Percentiles rank a stretch among this genome's conserved stretches.
These are phyloP conservation scores for Dorcus hopei DNA, from an alignment of 2,888 invertebrate species.

Conservation along the genomic window DNA sequence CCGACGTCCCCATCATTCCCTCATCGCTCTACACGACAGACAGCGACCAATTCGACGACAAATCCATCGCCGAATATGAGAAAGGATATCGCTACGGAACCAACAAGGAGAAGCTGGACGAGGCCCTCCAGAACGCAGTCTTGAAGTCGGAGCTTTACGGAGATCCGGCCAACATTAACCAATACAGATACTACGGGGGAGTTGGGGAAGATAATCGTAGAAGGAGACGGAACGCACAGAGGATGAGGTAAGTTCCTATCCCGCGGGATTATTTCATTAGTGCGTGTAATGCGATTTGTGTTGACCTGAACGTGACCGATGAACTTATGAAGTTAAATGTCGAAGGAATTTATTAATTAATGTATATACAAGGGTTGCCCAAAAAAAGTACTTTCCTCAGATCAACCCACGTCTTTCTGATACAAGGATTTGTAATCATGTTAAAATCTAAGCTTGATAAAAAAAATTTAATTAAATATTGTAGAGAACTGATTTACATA, in stretches of 20 bases:
- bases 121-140: slow-evolving; percentile 57
- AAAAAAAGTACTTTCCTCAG: too few relatives aligned
- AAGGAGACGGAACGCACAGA: slow-evolving; percentile 36
- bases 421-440: too few relatives aligned
- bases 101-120: slow-evolving; percentile 45
- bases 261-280: neutral
- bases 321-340: too few relatives aligned
- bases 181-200: slow-evolving; percentile 44
- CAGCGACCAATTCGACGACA: slow-evolving; percentile 40
- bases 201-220: slow-evolving; percentile 37
- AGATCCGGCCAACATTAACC: slow-evolving; percentile 56
- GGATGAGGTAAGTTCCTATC: slow-evolving; percentile 31
- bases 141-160: slow-evolving; percentile 62
- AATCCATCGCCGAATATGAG: slow-evolving; percentile 44
- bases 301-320: too few relatives aligned
- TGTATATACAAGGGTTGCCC: too few relatives aligned
- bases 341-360: too few relatives aligned
- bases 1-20: slow-evolving; percentile 32
- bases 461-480: too few relatives aligned
- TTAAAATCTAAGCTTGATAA: too few relatives aligned
- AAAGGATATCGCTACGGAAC: slow-evolving; percentile 46
- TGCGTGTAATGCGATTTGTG: too few relatives aligned
- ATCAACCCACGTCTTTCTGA: too few relatives aligned
- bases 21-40: slow-evolving; percentile 38
- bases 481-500: too few relatives aligned